phyloP scores from a whole-genome alignment of 2,888 invertebrate species.

The Troides aeacus region DNA sequence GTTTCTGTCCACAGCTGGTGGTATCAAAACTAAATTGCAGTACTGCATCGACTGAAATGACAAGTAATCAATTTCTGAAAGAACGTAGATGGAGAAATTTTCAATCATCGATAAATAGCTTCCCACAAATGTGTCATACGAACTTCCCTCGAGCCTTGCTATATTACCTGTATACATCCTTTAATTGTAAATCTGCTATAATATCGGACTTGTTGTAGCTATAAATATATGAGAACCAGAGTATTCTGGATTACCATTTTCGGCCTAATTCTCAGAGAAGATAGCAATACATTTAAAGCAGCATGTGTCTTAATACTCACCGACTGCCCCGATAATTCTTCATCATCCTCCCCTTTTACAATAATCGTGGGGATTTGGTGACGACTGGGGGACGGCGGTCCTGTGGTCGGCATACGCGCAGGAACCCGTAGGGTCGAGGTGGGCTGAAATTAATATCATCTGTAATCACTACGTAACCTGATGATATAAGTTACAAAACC shows the following conservation, averaged over 20 bases:
- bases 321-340: constrained; percentile 46
- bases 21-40: constrained; percentile 69
- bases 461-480: neutral
- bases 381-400: constrained; percentile 47
- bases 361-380: constrained; percentile 25
- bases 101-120: too few species aligned
- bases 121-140: too few species aligned
- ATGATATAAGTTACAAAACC: neutral
- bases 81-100: too few species aligned
- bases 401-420: constrained; percentile 42
- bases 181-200: too few species aligned
- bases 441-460: neutral
- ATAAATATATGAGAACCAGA: too few species aligned
- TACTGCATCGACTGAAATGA: constrained; percentile 67
- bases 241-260: too few species aligned
- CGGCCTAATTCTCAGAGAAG: too few species aligned
- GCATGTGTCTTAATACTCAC: constrained; percentile 35
- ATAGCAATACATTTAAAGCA: too few species aligned
- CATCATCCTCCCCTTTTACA: constrained; percentile 46
- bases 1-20: constrained; percentile 90
- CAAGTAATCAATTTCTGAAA: neutral
- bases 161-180: too few species aligned
- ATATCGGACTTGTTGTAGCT: too few species aligned
- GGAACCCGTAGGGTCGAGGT: constrained; percentile 37
- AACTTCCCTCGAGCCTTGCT: too few species aligned